Conservation (phyloP, 2,113 vertebrate genomes). For the Percina caprodes region DNA sequence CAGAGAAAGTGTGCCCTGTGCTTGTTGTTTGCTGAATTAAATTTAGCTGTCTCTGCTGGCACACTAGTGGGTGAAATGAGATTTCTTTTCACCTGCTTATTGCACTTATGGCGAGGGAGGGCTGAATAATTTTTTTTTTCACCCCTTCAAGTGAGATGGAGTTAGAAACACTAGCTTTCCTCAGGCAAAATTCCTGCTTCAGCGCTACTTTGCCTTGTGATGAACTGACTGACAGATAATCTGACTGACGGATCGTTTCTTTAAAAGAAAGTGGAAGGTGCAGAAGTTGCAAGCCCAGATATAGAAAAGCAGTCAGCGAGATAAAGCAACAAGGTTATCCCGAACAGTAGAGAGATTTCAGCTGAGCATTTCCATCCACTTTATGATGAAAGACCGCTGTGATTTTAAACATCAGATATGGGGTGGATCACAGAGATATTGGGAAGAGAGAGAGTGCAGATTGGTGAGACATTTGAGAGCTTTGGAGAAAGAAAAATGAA, state of each 20-base stretch:
- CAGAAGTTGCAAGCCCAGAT: conserved; percentile 17
- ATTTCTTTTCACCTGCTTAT: conserved; percentile 71
- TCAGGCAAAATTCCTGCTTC: conserved; percentile 36
- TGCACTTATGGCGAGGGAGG: conserved; percentile 47
- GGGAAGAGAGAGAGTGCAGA: conserved; percentile 27
- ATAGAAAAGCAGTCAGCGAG: conserved; percentile 27
- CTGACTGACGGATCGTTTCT: conserved; percentile 47
- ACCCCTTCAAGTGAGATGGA: conserved; percentile 43
- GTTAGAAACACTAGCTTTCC: conserved; percentile 40
- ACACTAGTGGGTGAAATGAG: conserved; percentile 64
- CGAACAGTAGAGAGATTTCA: conserved; percentile 29
- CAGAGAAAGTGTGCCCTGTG: conserved; percentile 27
- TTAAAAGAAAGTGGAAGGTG: conserved; percentile 31
- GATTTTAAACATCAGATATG: conserved; percentile 43
- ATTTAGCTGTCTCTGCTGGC: conserved; percentile 68
- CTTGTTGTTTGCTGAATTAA: conserved; percentile 63
- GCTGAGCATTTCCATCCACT: conserved; percentile 34
- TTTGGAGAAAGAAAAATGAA: conserved; percentile 25
- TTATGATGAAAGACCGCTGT: conserved; percentile 53
- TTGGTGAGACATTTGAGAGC: conserved; percentile 33
- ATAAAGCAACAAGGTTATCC: conserved; percentile 31
- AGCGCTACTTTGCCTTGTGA: conserved; percentile 28
- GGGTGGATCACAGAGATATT: conserved; percentile 29
- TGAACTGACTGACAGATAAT: conserved; percentile 52
- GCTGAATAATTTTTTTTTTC: conserved; percentile 28